Percentiles rank a stretch among this genome's conserved stretches.
These are phyloP conservation scores for Cuculus canorus DNA, from an alignment of 2,797 vertebrate genomes.

Conservation along the genomic window DNA sequence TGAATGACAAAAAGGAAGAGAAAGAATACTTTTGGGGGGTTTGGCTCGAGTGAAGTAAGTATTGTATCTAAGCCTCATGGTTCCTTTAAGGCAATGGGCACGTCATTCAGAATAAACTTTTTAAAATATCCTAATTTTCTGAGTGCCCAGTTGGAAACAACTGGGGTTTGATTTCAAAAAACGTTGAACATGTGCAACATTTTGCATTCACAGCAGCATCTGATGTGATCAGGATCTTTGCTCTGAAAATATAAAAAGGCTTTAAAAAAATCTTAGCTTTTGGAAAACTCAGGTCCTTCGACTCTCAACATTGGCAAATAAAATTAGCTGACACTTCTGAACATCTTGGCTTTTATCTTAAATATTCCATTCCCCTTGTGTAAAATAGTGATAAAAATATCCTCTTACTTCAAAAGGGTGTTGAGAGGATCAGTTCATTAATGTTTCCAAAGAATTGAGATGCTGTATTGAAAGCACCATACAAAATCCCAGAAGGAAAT, in stretches of 20 bases:
- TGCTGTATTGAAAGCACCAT: slow-evolving; percentile 8
- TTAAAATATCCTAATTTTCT: neutral
- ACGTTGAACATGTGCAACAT: neutral
- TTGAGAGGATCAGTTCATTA: slow-evolving; percentile 37
- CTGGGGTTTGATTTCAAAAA: neutral
- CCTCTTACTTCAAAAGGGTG: slow-evolving; percentile 22
- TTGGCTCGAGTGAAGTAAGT: neutral
- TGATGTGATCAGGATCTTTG: neutral
- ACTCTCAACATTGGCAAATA: slow-evolving; percentile 16
- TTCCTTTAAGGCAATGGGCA: neutral
- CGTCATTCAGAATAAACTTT: neutral
- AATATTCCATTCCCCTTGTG: neutral
- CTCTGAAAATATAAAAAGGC: neutral
- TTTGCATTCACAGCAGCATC: neutral
- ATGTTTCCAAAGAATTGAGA: slow-evolving; percentile 48
- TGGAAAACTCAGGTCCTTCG: neutral
- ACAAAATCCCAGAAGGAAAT: slow-evolving; percentile 33
- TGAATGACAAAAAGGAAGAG: neutral
- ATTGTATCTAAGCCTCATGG: neutral
- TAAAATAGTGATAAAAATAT: slow-evolving; percentile 41
- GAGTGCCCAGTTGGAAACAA: neutral
- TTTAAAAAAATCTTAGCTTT: neutral
- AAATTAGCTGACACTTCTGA: slow-evolving; percentile 49
- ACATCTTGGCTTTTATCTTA: slow-evolving; percentile 49
- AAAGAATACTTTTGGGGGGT: neutral